A percentile compares a stretch with the other conserved stretches of the same genome.
phyloP scores from a whole-genome alignment of 2,888 invertebrate species.

The Junonia oenone region DNA sequence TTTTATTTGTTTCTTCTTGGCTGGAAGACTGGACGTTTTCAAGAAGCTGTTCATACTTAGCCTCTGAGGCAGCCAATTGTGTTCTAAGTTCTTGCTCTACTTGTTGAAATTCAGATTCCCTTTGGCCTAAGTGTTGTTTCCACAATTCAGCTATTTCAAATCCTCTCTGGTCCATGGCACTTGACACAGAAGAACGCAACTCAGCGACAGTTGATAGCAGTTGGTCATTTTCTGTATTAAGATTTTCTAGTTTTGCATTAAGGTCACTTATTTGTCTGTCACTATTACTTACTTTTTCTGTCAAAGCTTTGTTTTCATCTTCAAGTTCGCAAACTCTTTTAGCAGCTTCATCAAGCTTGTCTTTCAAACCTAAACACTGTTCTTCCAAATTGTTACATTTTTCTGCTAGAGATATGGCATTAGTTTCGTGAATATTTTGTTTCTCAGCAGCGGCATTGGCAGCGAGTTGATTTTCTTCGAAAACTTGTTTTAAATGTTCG shows the following conservation, averaged over 20 bases:
- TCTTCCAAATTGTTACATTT: constrained; percentile 46
- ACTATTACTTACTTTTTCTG: constrained; percentile 37
- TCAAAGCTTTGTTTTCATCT: constrained; percentile 40
- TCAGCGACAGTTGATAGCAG: constrained; percentile 67
- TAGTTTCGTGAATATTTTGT: constrained; percentile 25
- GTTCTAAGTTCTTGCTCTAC: constrained; percentile 69
- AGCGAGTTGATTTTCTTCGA: constrained; percentile 42
- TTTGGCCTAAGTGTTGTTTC: constrained; percentile 83
- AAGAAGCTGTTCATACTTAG: constrained; percentile 66
- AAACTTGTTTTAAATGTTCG: constrained; percentile 38
- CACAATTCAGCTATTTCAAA: constrained; percentile 84
- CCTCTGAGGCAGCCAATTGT: constrained; percentile 73
- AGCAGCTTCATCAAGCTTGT: constrained; percentile 55
- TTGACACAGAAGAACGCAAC: constrained; percentile 64
- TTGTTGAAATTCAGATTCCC: constrained; percentile 81
- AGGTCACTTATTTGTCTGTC: constrained; percentile 49
- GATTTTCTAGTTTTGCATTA: constrained; percentile 49
- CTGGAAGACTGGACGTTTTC: constrained; percentile 66
- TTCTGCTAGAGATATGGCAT: constrained; percentile 38
- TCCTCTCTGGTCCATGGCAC: constrained; percentile 82
- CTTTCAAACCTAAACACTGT: constrained; percentile 44
- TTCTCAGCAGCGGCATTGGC: constrained; percentile 17
- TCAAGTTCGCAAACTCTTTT: constrained; percentile 54
- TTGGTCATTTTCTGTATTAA: constrained; percentile 66
- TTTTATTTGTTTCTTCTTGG: constrained; percentile 68